A percentile compares a stretch with the other conserved stretches of the same genome.
These are phyloP conservation scores for Tribolium castaneum DNA, from an alignment of 1,140 invertebrate genomes.

Conservation along the genomic window DNA sequence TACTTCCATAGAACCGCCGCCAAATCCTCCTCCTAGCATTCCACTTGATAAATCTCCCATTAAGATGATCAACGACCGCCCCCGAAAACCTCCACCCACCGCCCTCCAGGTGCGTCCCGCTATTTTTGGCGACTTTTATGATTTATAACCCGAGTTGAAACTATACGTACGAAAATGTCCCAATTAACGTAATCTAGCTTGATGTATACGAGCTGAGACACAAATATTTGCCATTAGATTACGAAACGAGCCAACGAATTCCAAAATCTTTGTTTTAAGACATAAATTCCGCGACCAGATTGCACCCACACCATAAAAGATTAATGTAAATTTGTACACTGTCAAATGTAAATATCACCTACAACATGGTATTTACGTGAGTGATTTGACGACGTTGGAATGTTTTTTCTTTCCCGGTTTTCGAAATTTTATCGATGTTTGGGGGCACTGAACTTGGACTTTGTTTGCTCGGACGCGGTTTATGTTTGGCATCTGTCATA, in stretches of 20 bases:
- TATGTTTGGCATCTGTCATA: not conserved
- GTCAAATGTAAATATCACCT: constrained; percentile 27
- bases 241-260: constrained; percentile 25
- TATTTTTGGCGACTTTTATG: not conserved
- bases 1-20: not conserved
- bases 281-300: constrained; percentile 10
- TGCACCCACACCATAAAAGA: constrained; percentile 29
- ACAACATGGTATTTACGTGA: constrained; percentile 7
- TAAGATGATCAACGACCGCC: constrained; percentile 17
- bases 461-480: not conserved
- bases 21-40: constrained; percentile 14
- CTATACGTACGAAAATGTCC: not conserved
- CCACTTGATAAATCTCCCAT: constrained; percentile 21
- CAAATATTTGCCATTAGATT: constrained; percentile 31
- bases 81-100: constrained; percentile 5
- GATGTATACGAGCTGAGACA: constrained; percentile 5
- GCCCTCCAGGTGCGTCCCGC: not conserved
- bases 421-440: not conserved
- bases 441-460: not conserved
- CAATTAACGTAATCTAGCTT: constrained; percentile 22
- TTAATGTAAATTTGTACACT: constrained; percentile 20
- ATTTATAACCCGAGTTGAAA: not conserved
- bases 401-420: not conserved
- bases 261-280: constrained; percentile 19
- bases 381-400: not conserved